Evolutionary conservation across 1,140 invertebrate species (phyloP), one percentile per base, ranked within the genome.

Genomic region (Drosophila sucinea): DNA sequence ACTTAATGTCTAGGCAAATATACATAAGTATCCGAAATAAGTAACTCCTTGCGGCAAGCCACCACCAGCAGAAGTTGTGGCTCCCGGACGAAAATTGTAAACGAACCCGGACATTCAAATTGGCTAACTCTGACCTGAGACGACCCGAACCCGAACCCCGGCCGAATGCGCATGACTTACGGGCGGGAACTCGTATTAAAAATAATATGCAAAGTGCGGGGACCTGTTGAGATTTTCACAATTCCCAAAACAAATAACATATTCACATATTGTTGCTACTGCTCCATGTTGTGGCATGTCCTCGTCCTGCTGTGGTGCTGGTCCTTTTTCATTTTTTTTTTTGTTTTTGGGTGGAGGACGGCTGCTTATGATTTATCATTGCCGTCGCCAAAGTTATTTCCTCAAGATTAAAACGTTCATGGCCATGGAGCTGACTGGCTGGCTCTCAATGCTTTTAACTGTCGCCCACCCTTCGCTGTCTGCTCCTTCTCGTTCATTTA

Each of bases 161-260:
- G 58, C 47, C 67, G 75, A 57, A 60, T 76, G 60, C 65, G 77
- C 74, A 70, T 68, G 72, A 79, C 66, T 77, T 80, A 61, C 54
- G 56, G 47, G 41, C 58, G 44, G 30, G 35, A 57, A 70, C 73
- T 83, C 66, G 73, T 90, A 91, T 90, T 91, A 91, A 90, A 91
- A 91, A 91, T 91, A 91, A 90, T 91, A 91, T 91, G 90, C 90
- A 91, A 91, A 91, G 90, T 91, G 90, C 87, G 90, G 90, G 90
- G 89, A 91, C 90, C 90, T 91, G 90, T 91, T 91, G 90, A 91
- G 90, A 91, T 91, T 91, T 91, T 90, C 80, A 77, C 84, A 91
- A 91, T 91, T 91, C 90, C 90, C 90, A 75, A 90, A 91, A 91
- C 90, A 91, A 91, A 91, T 91, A 91, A 91, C 87, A 91, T 91